Base-by-base conservation (phyloP, 2,888 invertebrate species). In the Andricus curvator region DNA sequence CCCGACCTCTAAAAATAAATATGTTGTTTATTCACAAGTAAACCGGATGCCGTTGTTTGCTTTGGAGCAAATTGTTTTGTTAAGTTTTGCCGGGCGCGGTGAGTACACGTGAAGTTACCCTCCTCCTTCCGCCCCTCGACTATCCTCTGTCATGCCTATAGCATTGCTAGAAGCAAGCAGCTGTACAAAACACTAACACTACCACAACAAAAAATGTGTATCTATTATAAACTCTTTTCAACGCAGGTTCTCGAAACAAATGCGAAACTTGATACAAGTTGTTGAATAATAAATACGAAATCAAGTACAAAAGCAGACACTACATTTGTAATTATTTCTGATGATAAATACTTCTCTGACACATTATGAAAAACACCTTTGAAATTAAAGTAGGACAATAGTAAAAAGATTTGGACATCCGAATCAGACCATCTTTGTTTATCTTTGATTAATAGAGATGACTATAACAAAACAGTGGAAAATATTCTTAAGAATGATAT, bases 11-110 rank as follows among this genome's bases (percentile, higher is more conserved):
- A 91, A 92, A 92, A 92, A 92, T 92, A 92, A 92, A 92, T 92
- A 91, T 92, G 92, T 92, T 92, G 92, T 92, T 92, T 92, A 92
- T 92, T 92, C 92, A 92, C 92, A 92, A 92, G 92, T 91, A 92
- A 92, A 92, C 92, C 92, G 92, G 92, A 92, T 92, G 92, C 91
- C 91, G 89, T 89, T 92, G 92, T 92, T 92, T 92, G 91, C 92
- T 92, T 92, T 92, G 90, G 92, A 92, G 90, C 90, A 92, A 92
- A 92, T 92, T 92, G 92, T 92, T 92, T 92, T 92, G 92, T 92
- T 92, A 91, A 90, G 92, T 91, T 92, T 91, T 87, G 88, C 90
- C 89, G 84, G 85, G 84, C 86, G 82, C 85, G 84, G 80, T 83
- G 86, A 84, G 84, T 85, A 86, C 86, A 83, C 86, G 86, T 85